These are phyloP conservation scores for Silurus lanzhouensis DNA, from an alignment of 2,797 vertebrate genomes.

Conservation along the genomic window DNA sequence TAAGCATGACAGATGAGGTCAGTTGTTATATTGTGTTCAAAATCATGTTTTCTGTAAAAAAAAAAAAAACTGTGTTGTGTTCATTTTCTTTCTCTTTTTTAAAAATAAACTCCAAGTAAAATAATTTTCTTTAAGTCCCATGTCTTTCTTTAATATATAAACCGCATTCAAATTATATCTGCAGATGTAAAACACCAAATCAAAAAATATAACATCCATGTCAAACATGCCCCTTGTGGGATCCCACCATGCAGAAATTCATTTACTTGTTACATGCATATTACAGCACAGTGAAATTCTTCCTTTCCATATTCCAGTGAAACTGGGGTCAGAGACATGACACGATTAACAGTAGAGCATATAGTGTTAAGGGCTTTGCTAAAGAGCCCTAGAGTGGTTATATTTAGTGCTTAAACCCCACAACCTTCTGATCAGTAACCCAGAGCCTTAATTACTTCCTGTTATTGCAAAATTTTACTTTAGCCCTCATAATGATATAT, in stretches of 20 bases:
- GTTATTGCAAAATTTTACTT: too few relatives aligned
- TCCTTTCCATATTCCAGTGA: too few relatives aligned
- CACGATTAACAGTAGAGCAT: too few relatives aligned
- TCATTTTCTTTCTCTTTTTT: constrained; percentile 45
- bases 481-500: too few relatives aligned
- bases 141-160: neutral
- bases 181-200: neutral
- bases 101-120: constrained; percentile 68
- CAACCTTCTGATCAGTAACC: too few relatives aligned
- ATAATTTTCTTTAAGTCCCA: neutral
- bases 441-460: too few relatives aligned
- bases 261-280: neutral
- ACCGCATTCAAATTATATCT: neutral
- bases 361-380: too few relatives aligned
- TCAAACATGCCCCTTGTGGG: neutral
- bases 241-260: neutral
- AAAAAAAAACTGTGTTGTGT: constrained; percentile 54
- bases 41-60: constrained; percentile 31
- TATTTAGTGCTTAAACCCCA: too few relatives aligned
- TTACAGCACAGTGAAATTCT: too few relatives aligned
- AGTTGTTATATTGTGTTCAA: constrained; percentile 28
- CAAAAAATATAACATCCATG: neutral
- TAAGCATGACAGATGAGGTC: constrained; percentile 34
- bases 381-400: too few relatives aligned
- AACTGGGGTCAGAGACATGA: too few relatives aligned